Base-by-base conservation (phyloP, 2,113 vertebrate genomes). In the Gambusia holbrooki region DNA sequence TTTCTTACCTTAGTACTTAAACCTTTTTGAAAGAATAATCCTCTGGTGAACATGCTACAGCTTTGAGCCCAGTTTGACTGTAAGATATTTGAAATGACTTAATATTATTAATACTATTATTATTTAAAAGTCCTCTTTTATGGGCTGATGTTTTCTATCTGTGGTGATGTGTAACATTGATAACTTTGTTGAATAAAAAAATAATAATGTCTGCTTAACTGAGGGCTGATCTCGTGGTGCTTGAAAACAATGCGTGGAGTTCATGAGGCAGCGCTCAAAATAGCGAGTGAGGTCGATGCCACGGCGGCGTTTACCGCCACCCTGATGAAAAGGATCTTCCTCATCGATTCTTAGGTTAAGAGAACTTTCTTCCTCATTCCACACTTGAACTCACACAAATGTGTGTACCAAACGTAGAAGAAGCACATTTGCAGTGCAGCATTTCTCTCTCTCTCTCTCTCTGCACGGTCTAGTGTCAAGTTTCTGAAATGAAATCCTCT, bases 141-240 rank as follows among this genome's bases (percentile, higher is more conserved):
- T 64, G 85, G 88, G 83, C 88, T 82, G 35, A 77, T 86, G 89
- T 91, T 93, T 93, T 93, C 66, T 91, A 93, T 87, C 73, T 90
- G 91, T 93, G 83, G 89, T 92, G 88, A 87, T 84, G 88, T 92
- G 89, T 90, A 81, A 89, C 66, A 84, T 80, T 87, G 83, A 85
- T 87, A 89, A 90, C 51, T 66, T 77, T 65, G 81, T 85, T 91
- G 86, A 93, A 93, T 93, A 90, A 90, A 92, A 82, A 82, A 83
- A 35, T 8, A 67, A 22, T 80, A 0, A 78, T 69, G 60, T 69
- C 74, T 87, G 91, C 81, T 85, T 89, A 84, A 66, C 17, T 28
- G 27, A 69, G 73, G 54, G 62, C 76, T 74, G 17, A 37, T 71
- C n/a, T 78, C 64, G 68, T 88, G 63, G 73, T 81, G 27, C 62